Percentiles rank a stretch among this genome's conserved stretches.
Conservation (phyloP, 2,797 vertebrate species). For the Tokudaia muenninki region DNA sequence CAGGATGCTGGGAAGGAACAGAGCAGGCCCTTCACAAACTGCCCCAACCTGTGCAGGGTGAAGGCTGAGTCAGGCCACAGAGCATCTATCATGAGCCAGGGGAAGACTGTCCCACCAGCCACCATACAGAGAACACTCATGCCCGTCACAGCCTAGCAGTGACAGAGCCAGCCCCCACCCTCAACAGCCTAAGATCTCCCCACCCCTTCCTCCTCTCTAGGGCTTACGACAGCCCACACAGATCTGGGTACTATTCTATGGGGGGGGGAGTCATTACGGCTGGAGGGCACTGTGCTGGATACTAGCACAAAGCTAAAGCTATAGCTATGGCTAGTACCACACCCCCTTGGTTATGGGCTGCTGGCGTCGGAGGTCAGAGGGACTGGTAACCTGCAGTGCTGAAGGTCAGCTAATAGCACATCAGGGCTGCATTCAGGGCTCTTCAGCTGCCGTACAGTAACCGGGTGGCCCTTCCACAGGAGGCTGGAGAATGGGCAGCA, state of each 20-base stretch:
- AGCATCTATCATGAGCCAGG: not conserved
- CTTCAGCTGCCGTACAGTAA: conserved; percentile 85
- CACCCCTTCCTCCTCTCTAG: not conserved
- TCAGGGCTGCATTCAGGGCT: conserved; percentile 71
- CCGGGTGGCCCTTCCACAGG: conserved; percentile 87
- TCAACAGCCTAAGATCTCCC: not conserved
- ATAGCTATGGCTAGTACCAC: not conserved
- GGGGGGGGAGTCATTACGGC: not conserved
- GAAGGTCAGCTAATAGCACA: conserved; percentile 87
- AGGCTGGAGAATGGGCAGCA: conserved; percentile 76
- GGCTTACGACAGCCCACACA: not conserved
- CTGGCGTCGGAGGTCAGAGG: not conserved
- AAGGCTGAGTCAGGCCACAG: not conserved
- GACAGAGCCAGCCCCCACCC: not conserved
- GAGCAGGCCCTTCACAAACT: not conserved
- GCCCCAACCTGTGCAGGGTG: not conserved
- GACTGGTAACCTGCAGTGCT: conserved; percentile 86
- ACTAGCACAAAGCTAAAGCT: not conserved
- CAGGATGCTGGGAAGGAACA: conserved; percentile 82
- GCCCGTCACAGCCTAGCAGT: not conserved
- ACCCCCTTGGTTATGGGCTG: not conserved
- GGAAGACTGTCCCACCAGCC: not conserved
- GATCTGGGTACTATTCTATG: not conserved
- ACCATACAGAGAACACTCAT: not conserved
- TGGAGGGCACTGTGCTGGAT: not conserved